Percentiles rank a stretch among this genome's conserved stretches.
phyloP scores from a whole-genome alignment of 2,888 invertebrate species.

The Phytoseiulus persimilis region DNA sequence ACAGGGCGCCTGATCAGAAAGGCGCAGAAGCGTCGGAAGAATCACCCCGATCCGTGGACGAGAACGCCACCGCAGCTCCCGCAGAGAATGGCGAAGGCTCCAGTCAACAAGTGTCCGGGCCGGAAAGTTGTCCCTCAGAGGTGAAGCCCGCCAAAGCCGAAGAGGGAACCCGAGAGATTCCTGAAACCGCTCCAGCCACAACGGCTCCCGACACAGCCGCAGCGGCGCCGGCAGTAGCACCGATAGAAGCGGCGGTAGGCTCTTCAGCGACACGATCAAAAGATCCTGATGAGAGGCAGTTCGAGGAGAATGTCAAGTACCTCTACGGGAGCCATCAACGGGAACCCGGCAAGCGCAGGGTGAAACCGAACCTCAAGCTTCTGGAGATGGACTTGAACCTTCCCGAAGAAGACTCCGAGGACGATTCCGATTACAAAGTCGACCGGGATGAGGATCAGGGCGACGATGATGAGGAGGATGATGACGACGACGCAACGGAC shows the following conservation, averaged over 20 bases:
- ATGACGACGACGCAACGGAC: constrained; percentile 22
- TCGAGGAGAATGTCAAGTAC: constrained; percentile 38
- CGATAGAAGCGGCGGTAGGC: background rate
- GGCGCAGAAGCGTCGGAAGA: background rate
- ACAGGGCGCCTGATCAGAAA: background rate
- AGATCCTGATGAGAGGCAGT: constrained; percentile 29
- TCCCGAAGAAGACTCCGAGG: constrained; percentile 40
- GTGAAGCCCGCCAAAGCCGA: background rate
- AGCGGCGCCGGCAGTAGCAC: background rate
- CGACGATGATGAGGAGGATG: constrained; percentile 36
- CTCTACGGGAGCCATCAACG: constrained; percentile 35
- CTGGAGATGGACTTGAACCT: constrained; percentile 40
- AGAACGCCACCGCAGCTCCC: background rate
- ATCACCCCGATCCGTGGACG: background rate
- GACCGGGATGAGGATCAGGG: constrained; percentile 40
- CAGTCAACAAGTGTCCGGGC: background rate
- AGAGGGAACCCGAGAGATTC: background rate
- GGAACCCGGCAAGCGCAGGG: constrained; percentile 37
- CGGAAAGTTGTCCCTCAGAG: background rate
- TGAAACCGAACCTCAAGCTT: constrained; percentile 35
- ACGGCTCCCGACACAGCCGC: background rate
- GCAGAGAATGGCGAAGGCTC: background rate
- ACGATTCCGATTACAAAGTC: constrained; percentile 34
- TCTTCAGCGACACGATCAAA: background rate
- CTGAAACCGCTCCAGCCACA: background rate